Conservation (phyloP, 2,888 invertebrate species). For the Drosophila meridionalis region DNA sequence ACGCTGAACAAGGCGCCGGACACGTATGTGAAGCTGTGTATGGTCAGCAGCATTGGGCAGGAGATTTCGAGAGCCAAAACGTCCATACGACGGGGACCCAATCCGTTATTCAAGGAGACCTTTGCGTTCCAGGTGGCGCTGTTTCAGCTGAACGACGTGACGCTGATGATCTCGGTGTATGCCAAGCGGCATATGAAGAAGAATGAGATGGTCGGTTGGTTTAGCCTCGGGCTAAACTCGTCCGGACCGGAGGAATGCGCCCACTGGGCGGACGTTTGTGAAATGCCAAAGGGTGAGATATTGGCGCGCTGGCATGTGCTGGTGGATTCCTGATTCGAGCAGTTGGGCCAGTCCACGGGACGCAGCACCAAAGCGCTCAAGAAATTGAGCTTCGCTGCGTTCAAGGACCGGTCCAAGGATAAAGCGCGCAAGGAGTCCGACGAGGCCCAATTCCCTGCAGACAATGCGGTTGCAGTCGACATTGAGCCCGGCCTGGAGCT, state of each 20-base stretch:
- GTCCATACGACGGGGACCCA: slow-evolving; percentile 95
- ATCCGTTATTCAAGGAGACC: slow-evolving; percentile 97
- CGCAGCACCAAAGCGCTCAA: slow-evolving; percentile 82
- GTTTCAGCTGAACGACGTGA: slow-evolving; percentile 97
- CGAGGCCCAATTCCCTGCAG: slow-evolving; percentile 54
- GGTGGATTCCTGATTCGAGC: slow-evolving; percentile 89
- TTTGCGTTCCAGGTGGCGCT: slow-evolving; percentile 98
- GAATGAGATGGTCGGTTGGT: slow-evolving; percentile 99
- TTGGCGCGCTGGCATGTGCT: slow-evolving; percentile 97
- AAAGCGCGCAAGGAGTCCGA: slow-evolving; percentile 70
- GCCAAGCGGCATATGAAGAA: slow-evolving; percentile 96
- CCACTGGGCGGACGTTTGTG: slow-evolving; percentile 97
- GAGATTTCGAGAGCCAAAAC: slow-evolving; percentile 97
- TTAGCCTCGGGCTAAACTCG: slow-evolving; percentile 95
- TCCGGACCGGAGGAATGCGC: slow-evolving; percentile 96
- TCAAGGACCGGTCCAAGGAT: slow-evolving; percentile 83
- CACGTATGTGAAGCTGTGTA: slow-evolving; percentile 96
- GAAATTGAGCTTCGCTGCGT: slow-evolving; percentile 78
- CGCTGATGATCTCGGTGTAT: slow-evolving; percentile 97
- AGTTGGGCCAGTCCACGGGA: slow-evolving; percentile 84
- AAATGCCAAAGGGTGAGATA: slow-evolving; percentile 93
- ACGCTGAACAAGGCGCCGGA: slow-evolving; percentile 93
- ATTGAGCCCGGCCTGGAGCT: slow-evolving; percentile 84
- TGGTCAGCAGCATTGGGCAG: slow-evolving; percentile 96
- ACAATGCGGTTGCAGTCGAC: slow-evolving; percentile 83